Base-by-base conservation (phyloP, 2,113 vertebrate species). In the Caranx ignobilis region DNA sequence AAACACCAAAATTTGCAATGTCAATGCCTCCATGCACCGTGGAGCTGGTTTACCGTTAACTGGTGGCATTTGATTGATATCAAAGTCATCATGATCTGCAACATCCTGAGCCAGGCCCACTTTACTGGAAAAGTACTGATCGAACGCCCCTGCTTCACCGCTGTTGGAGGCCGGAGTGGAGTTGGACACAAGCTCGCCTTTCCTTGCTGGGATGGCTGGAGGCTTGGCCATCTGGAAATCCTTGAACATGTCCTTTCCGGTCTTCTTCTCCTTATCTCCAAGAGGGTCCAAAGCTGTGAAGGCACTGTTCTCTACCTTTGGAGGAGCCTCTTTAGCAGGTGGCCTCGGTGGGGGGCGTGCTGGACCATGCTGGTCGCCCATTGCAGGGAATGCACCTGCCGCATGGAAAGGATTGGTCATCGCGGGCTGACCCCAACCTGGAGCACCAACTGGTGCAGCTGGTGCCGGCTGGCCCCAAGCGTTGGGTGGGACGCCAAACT, bases 191-290 rank as follows among this genome's bases (percentile, higher is more conserved):
- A 91, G 90, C 35, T 98, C 97, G 67, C 95, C 95, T 91, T 94
- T 97, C 84, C 96, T 95, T 0, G 96, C 96, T 3, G 97, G 96
- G 32, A 97, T 95, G 21, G 95, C 94, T 4, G 96, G 96, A 5
- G 95, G 97, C 50, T 97, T 98, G 76, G 94, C 95, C 35, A 99
- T 77, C 68, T 97, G 97, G 88, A 99, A 98, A 88, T 98, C 96
- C 92, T 97, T 99, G 88, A 99, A 99, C 98, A 99, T 98, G 76
- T 98, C 96, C 84, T 96, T 98, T 43, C 98, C 93, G 21, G 12
- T 95, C 77, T 97, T 99, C 87, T 95, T 95, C 85, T 98, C 97
- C 88, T 92, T 97, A 48, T 97, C 97, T 6, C 96, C 97, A 6
- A 99, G 96, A 0, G 98, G 98, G 87, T 99, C 98, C 91, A 99